Conservation (phyloP, 2,797 vertebrate genomes). For the Coregonus sp. region DNA sequence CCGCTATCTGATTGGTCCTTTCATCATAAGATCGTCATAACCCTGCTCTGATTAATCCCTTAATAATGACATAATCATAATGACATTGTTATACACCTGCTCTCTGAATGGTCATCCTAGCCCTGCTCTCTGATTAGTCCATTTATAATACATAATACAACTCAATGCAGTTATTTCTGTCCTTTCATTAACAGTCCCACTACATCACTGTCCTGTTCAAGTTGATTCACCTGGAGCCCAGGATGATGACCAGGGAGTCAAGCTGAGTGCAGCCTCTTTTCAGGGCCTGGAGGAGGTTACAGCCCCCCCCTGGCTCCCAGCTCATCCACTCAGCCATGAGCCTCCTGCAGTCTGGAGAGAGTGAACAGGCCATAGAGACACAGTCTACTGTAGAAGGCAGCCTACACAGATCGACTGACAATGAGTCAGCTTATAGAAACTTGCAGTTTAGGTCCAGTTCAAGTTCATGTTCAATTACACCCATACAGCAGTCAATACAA, state of each 20-base stretch:
- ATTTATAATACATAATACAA: not conserved
- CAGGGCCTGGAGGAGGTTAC: constrained; percentile 74
- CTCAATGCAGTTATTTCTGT: no score
- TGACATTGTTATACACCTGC: no score
- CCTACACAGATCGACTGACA: not conserved
- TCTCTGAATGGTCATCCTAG: not conserved
- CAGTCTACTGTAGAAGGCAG: not conserved
- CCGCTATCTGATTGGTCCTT: no score
- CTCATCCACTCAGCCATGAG: constrained; percentile 68
- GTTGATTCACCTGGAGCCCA: constrained; percentile 72
- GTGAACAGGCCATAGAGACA: not conserved
- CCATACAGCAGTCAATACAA: not conserved
- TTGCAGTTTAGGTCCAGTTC: not conserved
- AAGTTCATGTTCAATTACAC: not conserved
- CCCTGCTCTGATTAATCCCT: not conserved
- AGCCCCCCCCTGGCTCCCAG: constrained; percentile 63
- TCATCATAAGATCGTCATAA: no score
- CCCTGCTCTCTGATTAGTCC: not conserved
- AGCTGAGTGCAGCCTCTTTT: constrained; percentile 65
- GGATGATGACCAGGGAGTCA: constrained; percentile 71
- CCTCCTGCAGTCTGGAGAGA: constrained; percentile 69
- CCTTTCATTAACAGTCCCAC: not conserved
- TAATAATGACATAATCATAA: not conserved
- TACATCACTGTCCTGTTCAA: not conserved
- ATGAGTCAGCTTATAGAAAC: not conserved